Evolutionary conservation across 2,797 vertebrate genomes (phyloP), one percentile per base, ranked within the genome.

Genomic region (Gobio occitaniae): DNA sequence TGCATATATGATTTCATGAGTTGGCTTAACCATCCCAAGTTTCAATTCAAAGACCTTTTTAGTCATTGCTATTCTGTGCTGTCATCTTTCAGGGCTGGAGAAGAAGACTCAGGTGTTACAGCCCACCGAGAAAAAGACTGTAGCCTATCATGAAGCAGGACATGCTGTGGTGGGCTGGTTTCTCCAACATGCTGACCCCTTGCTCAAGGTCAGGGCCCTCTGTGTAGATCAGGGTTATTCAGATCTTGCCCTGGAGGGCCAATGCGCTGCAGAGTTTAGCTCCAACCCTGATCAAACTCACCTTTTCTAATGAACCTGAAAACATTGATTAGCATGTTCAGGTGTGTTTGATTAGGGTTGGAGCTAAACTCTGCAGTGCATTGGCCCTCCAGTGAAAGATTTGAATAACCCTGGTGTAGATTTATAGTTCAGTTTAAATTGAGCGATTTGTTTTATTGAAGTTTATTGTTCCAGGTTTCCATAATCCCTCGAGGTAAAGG

Each of bases 51-150:
- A 44, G 15, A 8, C 0, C 32, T 76, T 80, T 47, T 68, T 21
- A 70, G 36, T 72, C 10, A 44, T 44, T 2, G 2, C 63, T 54
- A 2, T 52, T 68, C 61, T 81, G 29, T 52, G 1, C 38, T 6
- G 6, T 70, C 19, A 78, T 59, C 36, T 1, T 87, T 12, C 83
- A 96, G 96, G 96, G 79, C 92, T 97, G 29, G 96, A 97, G 92
- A 96, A 96, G 92, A 97, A 93, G 91, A 96, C 94, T 5, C 95
- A 96, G 89, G 94, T 96, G 7, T 93, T 95, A 61, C 95, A 96
- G 88, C 96, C 94, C 5, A 79, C 86, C 0, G 95, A 96, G 92
- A 96, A 96, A 92, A 93, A 87, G 59, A 94, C 93, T 0, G 95
- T 96, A 4, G 95, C 96, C 0, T 96, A 94, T 77, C 95, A 95